A percentile compares a stretch with the other conserved stretches of the same genome.
phyloP scores from a whole-genome alignment of 2,797 vertebrate genomes.

The Hyperoplus immaculatus region DNA sequence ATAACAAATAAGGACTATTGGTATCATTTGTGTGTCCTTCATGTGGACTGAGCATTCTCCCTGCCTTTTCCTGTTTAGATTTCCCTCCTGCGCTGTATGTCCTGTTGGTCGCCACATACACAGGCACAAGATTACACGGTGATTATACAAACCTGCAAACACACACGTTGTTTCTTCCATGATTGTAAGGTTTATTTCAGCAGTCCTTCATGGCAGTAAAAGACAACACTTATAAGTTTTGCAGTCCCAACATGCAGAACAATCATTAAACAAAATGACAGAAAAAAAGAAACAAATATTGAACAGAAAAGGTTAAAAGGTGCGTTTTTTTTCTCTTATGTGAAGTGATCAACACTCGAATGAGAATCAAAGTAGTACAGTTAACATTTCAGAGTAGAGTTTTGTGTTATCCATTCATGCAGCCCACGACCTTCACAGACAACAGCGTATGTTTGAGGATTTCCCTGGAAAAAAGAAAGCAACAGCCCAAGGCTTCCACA shows the following conservation, averaged over 20 bases:
- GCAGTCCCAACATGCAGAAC: conserved; percentile 98
- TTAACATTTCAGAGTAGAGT: conserved; percentile 84
- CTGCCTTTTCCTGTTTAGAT: conserved; percentile 78
- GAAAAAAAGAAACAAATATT: conserved; percentile 79
- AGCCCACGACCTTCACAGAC: conserved; percentile 88
- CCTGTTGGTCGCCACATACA: conserved; percentile 55
- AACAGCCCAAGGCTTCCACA: conserved; percentile 78
- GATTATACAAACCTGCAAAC: conserved; percentile 18
- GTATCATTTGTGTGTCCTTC: conserved; percentile 54
- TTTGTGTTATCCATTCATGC: conserved; percentile 89
- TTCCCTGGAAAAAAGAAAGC: conserved; percentile 78
- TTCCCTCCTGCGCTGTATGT: conserved; percentile 36
- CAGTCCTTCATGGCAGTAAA: conserved; percentile 93
- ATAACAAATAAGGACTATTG: conserved; percentile 45
- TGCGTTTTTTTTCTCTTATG: conserved; percentile 76
- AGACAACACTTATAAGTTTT: conserved; percentile 95
- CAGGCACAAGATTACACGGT: neutral
- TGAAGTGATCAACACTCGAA: conserved; percentile 91
- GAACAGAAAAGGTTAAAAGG: conserved; percentile 77
- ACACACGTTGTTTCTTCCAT: conserved; percentile 60
- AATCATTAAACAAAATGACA: conserved; percentile 90
- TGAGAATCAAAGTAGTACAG: conserved; percentile 87
- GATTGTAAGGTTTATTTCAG: conserved; percentile 93
- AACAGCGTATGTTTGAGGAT: conserved; percentile 78
- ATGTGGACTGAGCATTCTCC: conserved; percentile 19